Conservation (phyloP, 2,888 invertebrate genomes). For the Polylopha cassiicola region DNA sequence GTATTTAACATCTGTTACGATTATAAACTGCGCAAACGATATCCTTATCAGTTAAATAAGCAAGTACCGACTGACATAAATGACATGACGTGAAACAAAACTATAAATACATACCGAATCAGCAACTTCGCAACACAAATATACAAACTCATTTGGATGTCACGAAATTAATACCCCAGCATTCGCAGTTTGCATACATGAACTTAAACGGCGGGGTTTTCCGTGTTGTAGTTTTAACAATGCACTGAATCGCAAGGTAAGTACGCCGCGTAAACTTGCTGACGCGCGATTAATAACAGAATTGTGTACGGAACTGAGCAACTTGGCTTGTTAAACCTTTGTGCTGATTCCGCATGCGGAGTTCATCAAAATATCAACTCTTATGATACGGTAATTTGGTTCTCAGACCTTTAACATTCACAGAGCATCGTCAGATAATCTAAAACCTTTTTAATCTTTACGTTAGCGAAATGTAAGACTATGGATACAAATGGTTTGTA, state of each 20-base stretch:
- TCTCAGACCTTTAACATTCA: conserved; percentile 4
- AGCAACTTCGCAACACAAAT: not conserved
- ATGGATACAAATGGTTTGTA: too few species aligned
- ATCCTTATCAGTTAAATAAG: too few species aligned
- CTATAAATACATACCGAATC: too few species aligned
- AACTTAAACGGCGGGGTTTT: conserved; percentile 33
- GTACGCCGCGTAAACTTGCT: conserved; percentile 42
- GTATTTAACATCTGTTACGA: too few species aligned
- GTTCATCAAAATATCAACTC: conserved; percentile 25
- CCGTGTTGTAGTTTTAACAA: conserved; percentile 41
- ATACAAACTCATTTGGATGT: conserved; percentile 14
- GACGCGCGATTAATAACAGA: conserved; percentile 55
- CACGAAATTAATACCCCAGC: conserved; percentile 13
- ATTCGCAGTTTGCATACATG: conserved; percentile 26
- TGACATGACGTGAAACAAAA: too few species aligned
- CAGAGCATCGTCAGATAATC: too few species aligned
- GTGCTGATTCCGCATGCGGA: conserved; percentile 36
- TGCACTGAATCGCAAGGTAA: conserved; percentile 45
- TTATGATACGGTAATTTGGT: not conserved
- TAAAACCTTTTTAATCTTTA: too few species aligned
- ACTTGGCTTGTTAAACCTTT: conserved; percentile 58
- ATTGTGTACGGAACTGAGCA: conserved; percentile 45
- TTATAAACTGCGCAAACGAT: too few species aligned
- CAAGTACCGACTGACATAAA: too few species aligned
- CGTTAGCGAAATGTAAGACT: too few species aligned